A percentile compares a stretch with the other conserved stretches of the same genome.
Evolutionary conservation across 2,797 vertebrate genomes (phyloP).

Genomic region (Numenius phaeopus): DNA sequence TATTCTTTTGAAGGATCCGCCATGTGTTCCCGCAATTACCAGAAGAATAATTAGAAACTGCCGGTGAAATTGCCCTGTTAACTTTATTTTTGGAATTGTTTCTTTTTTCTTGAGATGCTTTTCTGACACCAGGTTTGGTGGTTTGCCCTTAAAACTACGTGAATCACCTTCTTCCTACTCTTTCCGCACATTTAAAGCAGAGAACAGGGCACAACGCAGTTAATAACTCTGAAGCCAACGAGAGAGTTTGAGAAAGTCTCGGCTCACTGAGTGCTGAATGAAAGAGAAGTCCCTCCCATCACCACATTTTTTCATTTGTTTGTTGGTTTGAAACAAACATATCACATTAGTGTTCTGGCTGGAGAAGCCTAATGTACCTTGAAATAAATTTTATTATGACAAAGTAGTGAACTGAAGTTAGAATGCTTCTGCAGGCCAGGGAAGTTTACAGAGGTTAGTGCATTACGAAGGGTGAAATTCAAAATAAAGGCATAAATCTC

Average conservation of each 20-base stretch:
- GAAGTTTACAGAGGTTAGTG: conserved; percentile 58
- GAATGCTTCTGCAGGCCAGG: conserved; percentile 43
- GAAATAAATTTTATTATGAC: conserved; percentile 83
- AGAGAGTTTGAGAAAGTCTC: conserved; percentile 54
- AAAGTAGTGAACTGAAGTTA: conserved; percentile 73
- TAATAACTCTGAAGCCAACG: not conserved
- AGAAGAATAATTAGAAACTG: not conserved
- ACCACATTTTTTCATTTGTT: not conserved
- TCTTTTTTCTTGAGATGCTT: not conserved
- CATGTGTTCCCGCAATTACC: not conserved
- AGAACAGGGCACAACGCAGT: not conserved
- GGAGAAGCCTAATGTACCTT: conserved; percentile 79
- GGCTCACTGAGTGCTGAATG: conserved; percentile 49
- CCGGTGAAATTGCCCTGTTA: not conserved
- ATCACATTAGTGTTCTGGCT: conserved; percentile 67
- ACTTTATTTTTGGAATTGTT: not conserved
- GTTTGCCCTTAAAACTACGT: not conserved
- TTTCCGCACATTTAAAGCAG: not conserved
- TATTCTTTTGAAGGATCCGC: not conserved
- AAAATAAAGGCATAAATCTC: conserved; percentile 71
- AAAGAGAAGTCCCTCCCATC: not conserved
- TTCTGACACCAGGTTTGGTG: not conserved
- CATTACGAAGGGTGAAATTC: conserved; percentile 63
- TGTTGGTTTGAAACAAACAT: conserved; percentile 66
- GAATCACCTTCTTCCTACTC: not conserved